Percentiles rank a stretch among this genome's conserved stretches.
phyloP scores from a whole-genome alignment of 1,140 invertebrate genomes.

The Phymorhynchus buccinoides region DNA sequence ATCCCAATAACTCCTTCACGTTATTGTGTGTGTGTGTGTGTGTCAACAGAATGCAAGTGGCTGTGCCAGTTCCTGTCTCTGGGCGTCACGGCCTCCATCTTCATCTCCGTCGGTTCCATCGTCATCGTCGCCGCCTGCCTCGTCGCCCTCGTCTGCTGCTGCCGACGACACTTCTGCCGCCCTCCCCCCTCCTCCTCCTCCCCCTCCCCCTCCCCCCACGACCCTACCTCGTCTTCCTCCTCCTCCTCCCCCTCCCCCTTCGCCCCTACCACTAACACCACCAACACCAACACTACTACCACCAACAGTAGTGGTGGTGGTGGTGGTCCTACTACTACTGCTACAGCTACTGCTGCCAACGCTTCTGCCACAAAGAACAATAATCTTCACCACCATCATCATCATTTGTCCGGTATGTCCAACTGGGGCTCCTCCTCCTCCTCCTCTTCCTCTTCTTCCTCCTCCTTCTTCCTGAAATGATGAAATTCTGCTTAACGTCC shows the following conservation, averaged over 20 bases:
- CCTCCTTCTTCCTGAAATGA: background rate
- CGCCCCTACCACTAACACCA: conserved; percentile 43
- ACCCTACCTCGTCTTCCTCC: conserved; percentile 48
- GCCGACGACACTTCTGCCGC: conserved; percentile 56
- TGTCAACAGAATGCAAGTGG: conserved; percentile 55
- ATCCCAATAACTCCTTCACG: too few species aligned
- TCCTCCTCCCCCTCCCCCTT: conserved; percentile 7
- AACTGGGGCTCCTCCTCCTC: conserved; percentile 17
- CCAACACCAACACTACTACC: conserved; percentile 39
- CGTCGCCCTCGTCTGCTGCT: conserved; percentile 63
- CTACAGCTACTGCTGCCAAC: conserved; percentile 30
- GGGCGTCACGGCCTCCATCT: conserved; percentile 64
- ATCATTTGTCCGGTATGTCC: background rate
- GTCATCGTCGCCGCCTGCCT: conserved; percentile 63
- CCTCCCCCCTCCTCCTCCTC: conserved; percentile 49
- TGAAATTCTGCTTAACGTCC: too few species aligned
- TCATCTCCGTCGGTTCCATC: conserved; percentile 66
- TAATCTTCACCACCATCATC: too few species aligned
- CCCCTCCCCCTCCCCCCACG: background rate
- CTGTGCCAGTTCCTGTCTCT: conserved; percentile 62
- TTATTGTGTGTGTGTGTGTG: background rate
- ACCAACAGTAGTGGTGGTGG: conserved; percentile 16
- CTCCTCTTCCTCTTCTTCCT: conserved; percentile 3
- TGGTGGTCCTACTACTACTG: background rate
- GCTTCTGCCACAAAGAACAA: too few species aligned